These are phyloP conservation scores for Podilymbus podiceps DNA, from an alignment of 2,113 vertebrate genomes.

Conservation along the genomic window DNA sequence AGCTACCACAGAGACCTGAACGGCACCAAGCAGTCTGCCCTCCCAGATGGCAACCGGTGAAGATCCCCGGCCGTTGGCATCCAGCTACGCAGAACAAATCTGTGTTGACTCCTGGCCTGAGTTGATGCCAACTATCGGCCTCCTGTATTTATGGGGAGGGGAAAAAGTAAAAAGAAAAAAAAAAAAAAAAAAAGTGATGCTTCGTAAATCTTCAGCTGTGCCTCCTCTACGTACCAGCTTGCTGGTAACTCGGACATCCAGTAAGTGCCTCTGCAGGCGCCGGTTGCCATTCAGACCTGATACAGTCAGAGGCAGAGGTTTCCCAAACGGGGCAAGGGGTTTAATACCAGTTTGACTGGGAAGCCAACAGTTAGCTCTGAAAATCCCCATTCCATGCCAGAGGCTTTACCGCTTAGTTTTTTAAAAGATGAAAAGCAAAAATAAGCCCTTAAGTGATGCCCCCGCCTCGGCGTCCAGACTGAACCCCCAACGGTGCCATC, in stretches of 20 bases:
- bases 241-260: neutral
- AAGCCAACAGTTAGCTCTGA: neutral
- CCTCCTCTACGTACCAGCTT: neutral
- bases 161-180: neutral
- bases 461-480: fast-evolving
- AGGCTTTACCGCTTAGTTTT: neutral
- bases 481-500: neutral
- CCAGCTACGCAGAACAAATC: neutral
- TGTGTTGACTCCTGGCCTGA: neutral
- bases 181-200: neutral
- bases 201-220: neutral
- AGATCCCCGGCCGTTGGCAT: neutral
- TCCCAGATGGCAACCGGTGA: fast-evolving
- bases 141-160: neutral
- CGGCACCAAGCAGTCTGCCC: neutral
- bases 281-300: neutral
- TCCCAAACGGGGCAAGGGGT: neutral
- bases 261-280: neutral
- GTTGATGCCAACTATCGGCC: neutral
- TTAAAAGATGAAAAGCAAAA: neutral
- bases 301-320: neutral
- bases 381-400: neutral
- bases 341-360: neutral
- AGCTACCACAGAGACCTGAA: neutral
- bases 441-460: fast-evolving